These are phyloP conservation scores for Diacarnus erythraeanus DNA, from an alignment of 37 sponge, comb jelly and placozoan species.

Conservation along the genomic window DNA sequence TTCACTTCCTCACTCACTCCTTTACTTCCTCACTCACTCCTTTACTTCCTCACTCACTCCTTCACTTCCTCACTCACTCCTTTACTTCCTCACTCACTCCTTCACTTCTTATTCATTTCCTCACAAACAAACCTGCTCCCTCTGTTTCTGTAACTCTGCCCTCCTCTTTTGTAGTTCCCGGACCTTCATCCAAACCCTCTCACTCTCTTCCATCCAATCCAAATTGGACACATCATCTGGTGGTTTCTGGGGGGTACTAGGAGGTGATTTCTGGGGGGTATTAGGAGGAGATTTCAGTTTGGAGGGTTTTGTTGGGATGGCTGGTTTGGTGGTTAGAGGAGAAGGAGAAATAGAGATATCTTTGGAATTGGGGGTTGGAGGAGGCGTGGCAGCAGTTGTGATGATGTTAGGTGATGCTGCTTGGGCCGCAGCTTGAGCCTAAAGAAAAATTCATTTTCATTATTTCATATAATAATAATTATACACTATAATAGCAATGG, in stretches of 20 bases:
- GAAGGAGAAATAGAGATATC: not conserved
- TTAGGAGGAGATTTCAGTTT: not conserved
- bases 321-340: not conserved
- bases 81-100: not conserved
- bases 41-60: not conserved
- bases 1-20: not conserved
- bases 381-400: not conserved
- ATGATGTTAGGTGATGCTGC: slow-evolving; percentile 3
- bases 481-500: too few species aligned
- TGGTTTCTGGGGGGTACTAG: not conserved
- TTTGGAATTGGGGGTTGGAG: not conserved
- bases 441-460: too few species aligned
- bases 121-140: not conserved
- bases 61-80: not conserved
- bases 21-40: not conserved
- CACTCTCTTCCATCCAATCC: slow-evolving; percentile 5
- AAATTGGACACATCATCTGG: not conserved
- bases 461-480: too few species aligned
- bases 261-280: not conserved
- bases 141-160: slow-evolving; percentile 21
- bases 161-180: slow-evolving; percentile 38
- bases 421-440: not conserved
- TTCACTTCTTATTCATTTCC: not conserved
- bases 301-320: not conserved
- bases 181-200: slow-evolving; percentile 27